Conservation (phyloP, 2,113 vertebrate species). For the rat (Rattus norvegicus) region DNA sequence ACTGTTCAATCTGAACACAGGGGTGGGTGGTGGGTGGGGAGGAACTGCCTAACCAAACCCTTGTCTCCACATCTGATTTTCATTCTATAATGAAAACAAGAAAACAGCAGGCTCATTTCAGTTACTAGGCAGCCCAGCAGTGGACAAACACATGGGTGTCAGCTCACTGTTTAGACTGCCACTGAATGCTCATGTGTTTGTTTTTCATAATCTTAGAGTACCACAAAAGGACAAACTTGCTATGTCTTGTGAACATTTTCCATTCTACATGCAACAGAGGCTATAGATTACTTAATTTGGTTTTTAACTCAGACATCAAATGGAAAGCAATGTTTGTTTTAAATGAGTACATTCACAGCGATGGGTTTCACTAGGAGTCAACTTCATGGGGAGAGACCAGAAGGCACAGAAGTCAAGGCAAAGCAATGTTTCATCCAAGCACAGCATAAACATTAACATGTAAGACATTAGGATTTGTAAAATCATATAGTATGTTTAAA, state of each 20-base stretch:
- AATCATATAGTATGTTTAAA: neutral
- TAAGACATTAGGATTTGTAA: neutral
- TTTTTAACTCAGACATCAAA: neutral
- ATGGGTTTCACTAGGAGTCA: neutral
- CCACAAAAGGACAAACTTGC: neutral
- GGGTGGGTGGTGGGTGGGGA: neutral
- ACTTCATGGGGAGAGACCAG: neutral
- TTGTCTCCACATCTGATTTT: neutral
- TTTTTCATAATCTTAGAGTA: neutral
- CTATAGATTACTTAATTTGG: neutral
- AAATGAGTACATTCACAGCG: neutral
- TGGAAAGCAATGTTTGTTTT: neutral
- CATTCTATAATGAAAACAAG: neutral
- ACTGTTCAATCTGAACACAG: neutral
- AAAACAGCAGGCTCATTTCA: neutral
- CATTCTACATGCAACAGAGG: neutral
- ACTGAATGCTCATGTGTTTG: neutral
- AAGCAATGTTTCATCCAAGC: neutral
- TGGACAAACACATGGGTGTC: accelerated
- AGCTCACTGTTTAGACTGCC: neutral
- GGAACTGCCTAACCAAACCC: no score
- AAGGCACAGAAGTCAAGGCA: neutral
- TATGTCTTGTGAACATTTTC: neutral
- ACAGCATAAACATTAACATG: neutral
- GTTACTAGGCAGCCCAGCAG: accelerated